A percentile compares a stretch with the other conserved stretches of the same genome.
These are phyloP conservation scores for Petaurus breviceps DNA, from an alignment of 2,113 vertebrate genomes.

Conservation along the genomic window DNA sequence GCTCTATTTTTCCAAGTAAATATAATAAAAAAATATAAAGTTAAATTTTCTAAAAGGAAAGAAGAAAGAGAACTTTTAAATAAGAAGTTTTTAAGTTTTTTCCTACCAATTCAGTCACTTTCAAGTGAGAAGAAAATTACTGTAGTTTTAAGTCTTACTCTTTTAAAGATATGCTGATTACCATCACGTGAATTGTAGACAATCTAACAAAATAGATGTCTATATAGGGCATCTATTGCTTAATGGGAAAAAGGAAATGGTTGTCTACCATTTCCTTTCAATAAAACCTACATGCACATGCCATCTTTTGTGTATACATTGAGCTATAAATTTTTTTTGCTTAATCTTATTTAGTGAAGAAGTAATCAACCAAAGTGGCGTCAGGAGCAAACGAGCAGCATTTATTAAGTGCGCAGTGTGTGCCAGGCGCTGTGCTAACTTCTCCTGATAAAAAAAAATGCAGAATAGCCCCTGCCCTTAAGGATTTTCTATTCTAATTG, in stretches of 20 bases:
- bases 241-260: not conserved
- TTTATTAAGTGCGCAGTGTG: not conserved
- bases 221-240: not conserved
- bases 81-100: slow-evolving; percentile 20
- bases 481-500: not conserved
- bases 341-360: slow-evolving; percentile 21
- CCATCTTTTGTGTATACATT: not conserved
- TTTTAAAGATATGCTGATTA: not conserved
- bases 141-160: slow-evolving; percentile 13
- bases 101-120: not conserved
- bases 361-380: slow-evolving; percentile 7
- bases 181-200: not conserved
- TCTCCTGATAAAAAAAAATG: not conserved
- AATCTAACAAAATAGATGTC: slow-evolving; percentile 16
- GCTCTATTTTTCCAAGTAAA: slow-evolving; percentile 15
- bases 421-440: not conserved
- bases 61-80: not conserved
- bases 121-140: slow-evolving; percentile 20
- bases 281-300: not conserved
- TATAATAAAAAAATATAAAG: not conserved
- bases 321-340: not conserved
- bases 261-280: not conserved
- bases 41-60: not conserved
- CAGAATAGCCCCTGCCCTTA: not conserved
- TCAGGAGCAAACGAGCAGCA: not conserved